phyloP scores from a whole-genome alignment of 2,113 vertebrate species.

The Tursiops truncatus region DNA sequence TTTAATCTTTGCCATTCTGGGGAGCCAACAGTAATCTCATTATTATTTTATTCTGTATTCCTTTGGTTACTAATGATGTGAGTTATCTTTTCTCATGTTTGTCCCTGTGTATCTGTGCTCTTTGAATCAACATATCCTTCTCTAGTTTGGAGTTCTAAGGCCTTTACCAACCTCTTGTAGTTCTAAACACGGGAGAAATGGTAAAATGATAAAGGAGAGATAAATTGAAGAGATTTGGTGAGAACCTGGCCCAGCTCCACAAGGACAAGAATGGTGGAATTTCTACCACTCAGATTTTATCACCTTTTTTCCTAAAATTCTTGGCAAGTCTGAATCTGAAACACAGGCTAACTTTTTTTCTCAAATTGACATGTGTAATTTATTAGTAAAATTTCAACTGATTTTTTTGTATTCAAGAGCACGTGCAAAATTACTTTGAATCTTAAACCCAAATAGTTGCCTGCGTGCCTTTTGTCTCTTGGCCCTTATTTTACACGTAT shows the following conservation, averaged over 20 bases:
- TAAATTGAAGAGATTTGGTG: background rate
- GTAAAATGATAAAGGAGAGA: background rate
- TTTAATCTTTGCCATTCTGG: background rate
- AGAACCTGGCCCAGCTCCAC: background rate
- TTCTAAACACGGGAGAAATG: background rate
- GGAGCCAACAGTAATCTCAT: constrained; percentile 13
- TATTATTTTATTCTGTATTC: background rate
- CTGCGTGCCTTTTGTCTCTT: background rate
- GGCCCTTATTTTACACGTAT: constrained; percentile 12
- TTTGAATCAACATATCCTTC: background rate
- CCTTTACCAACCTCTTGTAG: background rate
- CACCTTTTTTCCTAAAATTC: background rate
- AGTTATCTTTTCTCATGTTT: constrained; percentile 32
- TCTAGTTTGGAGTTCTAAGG: background rate
- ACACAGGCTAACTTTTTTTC: background rate
- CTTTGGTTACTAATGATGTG: constrained; percentile 15
- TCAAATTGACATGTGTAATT: background rate
- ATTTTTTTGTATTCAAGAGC: background rate
- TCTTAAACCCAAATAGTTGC: background rate
- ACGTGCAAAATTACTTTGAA: background rate
- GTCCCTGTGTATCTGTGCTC: background rate
- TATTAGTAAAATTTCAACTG: background rate
- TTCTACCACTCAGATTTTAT: constrained; percentile 51
- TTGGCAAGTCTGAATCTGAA: constrained; percentile 71
- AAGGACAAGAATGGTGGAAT: background rate